Evolutionary conservation across 2,797 vertebrate genomes (phyloP), one percentile per base, ranked within the genome.

Genomic region (Characodon lateralis): DNA sequence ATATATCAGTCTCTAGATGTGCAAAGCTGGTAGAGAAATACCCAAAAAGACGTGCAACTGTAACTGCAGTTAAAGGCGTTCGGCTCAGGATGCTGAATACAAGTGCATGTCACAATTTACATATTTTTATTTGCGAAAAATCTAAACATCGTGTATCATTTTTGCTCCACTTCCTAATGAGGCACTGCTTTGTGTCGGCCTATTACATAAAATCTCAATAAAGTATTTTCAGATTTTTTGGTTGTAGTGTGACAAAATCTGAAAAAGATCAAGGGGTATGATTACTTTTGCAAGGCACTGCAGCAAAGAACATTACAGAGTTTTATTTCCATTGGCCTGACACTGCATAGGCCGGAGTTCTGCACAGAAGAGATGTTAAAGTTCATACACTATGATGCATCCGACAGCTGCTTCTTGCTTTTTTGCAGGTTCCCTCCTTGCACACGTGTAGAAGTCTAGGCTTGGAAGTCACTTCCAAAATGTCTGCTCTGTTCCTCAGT

Each of bases 401-500:
- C 50, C 39, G 39, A 46, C 2, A 75, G 69, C 59, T 43, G 71
- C 80, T 80, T 31, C 53, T 46, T 46, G 24, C 74, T 76, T 53
- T 50, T 31, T 16, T 55, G n/a, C 51, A 22, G 9, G 13, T 56
- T 74, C 79, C 80, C 53, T 82, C 78, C 77, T 56, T 1, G 0
- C 70, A 71, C 58, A 76, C 71, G 75, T 77, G 50, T 71, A 71
- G 83, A 65, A 84, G 77, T 87, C 89, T 96, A 98, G 66, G 95
- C 96, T 70, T 96, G 96, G 94, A 97, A 96, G 85, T 98, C 96
- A 26, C 90, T 95, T 71, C 96, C 91, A 68, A 96, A 96, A 85
- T 94, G 97, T 94, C 96, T 92, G 69, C 93, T 75, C 83, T 95
- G 97, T 78, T 98, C 97, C 71, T 98, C 97, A 0, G 95, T 96